These are phyloP conservation scores for Rhyacophila brunnea DNA, from an alignment of 1,140 invertebrate genomes.

Conservation along the genomic window DNA sequence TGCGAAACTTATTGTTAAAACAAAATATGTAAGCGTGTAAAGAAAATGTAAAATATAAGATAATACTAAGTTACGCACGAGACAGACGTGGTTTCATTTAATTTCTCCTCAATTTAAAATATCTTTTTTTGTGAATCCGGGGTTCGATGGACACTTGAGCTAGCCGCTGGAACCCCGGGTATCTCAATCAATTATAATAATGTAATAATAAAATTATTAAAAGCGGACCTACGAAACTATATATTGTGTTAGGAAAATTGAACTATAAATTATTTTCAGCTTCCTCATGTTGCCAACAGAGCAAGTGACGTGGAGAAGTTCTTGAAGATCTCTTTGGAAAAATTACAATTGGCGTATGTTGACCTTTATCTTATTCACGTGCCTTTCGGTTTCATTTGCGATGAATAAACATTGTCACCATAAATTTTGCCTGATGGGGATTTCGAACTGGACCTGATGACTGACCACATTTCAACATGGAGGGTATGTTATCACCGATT, in stretches of 20 bases:
- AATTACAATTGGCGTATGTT: constrained; percentile 74
- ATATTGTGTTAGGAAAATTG: background rate
- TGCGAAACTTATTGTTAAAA: too few relatives aligned
- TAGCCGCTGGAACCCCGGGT: too few relatives aligned
- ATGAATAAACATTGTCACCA: constrained; percentile 35
- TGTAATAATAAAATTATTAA: background rate
- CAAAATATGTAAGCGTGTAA: too few relatives aligned
- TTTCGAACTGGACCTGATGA: constrained; percentile 63
- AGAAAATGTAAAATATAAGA: too few relatives aligned
- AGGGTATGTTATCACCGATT: too few relatives aligned
- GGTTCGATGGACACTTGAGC: too few relatives aligned
- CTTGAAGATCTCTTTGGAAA: constrained; percentile 70
- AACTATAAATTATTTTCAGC: constrained; percentile 41
- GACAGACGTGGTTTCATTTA: too few relatives aligned
- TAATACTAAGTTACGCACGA: too few relatives aligned
- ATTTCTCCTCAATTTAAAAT: background rate
- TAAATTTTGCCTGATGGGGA: constrained; percentile 57
- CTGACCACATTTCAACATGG: constrained; percentile 71
- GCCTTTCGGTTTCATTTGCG: constrained; percentile 67
- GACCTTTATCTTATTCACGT: constrained; percentile 84
- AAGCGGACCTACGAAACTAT: background rate
- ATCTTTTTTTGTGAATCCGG: too few relatives aligned
- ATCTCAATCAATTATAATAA: background rate
- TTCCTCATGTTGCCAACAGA: constrained; percentile 63
- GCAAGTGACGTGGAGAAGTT: constrained; percentile 70